These are phyloP conservation scores for Rhinoraja longicauda DNA, from an alignment of 2,797 vertebrate genomes.

Conservation along the genomic window DNA sequence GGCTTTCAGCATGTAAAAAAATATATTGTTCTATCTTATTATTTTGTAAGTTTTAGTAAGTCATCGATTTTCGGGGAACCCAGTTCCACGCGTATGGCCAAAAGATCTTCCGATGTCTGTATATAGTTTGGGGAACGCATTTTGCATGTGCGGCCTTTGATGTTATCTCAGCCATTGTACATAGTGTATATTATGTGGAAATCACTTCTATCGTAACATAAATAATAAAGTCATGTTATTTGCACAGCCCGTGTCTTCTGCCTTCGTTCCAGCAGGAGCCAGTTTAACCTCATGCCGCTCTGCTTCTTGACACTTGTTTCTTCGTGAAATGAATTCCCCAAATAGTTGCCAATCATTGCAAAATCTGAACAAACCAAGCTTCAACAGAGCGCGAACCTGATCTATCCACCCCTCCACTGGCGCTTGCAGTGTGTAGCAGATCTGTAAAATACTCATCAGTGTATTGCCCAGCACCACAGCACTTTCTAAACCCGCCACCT, in stretches of 20 bases:
- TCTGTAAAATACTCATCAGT: neutral
- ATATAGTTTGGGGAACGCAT: slow-evolving; percentile 53
- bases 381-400: neutral
- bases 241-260: slow-evolving; percentile 46
- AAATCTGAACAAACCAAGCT: neutral
- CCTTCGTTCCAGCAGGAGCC: no score
- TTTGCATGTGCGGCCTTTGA: slow-evolving; percentile 47
- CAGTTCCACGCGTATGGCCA: slow-evolving; percentile 46
- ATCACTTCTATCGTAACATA: slow-evolving; percentile 55
- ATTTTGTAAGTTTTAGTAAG: slow-evolving; percentile 54
- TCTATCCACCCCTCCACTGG: no score
- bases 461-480: neutral
- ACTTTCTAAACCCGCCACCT: no score
- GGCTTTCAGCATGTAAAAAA: slow-evolving; percentile 47
- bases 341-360: neutral
- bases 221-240: slow-evolving; percentile 64
- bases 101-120: slow-evolving; percentile 48
- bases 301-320: neutral
- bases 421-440: neutral
- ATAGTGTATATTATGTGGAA: slow-evolving; percentile 62
- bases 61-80: neutral
- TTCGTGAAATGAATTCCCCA: neutral
- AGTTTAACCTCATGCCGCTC: no score
- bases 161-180: slow-evolving; percentile 56
- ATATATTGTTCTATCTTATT: slow-evolving; percentile 45